Conservation (phyloP, 2,113 vertebrate genomes). For the Tichodroma muraria region DNA sequence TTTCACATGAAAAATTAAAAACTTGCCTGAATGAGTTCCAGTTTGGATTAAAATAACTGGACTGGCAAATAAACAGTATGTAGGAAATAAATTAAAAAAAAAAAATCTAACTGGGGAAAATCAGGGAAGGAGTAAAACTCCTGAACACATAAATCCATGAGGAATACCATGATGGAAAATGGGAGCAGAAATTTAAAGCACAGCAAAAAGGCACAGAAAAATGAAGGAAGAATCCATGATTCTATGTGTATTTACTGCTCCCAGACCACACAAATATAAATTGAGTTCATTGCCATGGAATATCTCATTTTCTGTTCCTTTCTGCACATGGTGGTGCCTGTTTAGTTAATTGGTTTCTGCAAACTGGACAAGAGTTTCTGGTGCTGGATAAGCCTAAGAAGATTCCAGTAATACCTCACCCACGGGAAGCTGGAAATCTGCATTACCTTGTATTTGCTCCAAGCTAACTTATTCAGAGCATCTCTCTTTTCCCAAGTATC, state of each 20-base stretch:
- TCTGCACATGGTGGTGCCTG: neutral
- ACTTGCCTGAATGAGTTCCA: neutral
- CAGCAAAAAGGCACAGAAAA: neutral
- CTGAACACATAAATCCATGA: neutral
- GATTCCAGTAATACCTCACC: neutral
- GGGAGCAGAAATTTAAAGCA: neutral
- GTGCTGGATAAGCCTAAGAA: neutral
- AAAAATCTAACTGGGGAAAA: neutral
- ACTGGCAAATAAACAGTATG: neutral
- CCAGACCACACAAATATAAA: accelerated
- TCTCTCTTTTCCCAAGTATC: neutral
- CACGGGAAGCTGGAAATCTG: neutral
- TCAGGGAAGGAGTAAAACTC: neutral
- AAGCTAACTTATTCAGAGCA: neutral
- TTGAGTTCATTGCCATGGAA: neutral
- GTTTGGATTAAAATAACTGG: neutral
- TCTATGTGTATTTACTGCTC: neutral
- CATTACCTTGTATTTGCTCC: neutral
- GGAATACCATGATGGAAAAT: neutral
- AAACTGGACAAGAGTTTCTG: neutral
- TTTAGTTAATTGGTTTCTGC: neutral
- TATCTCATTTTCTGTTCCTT: neutral
- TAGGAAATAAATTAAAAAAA: too few species aligned
- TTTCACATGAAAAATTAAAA: neutral
- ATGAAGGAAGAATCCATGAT: neutral